A percentile compares a stretch with the other conserved stretches of the same genome.
Evolutionary conservation across 2,113 vertebrate species (phyloP).

Genomic region (Cyphomyrus plagiostoma): DNA sequence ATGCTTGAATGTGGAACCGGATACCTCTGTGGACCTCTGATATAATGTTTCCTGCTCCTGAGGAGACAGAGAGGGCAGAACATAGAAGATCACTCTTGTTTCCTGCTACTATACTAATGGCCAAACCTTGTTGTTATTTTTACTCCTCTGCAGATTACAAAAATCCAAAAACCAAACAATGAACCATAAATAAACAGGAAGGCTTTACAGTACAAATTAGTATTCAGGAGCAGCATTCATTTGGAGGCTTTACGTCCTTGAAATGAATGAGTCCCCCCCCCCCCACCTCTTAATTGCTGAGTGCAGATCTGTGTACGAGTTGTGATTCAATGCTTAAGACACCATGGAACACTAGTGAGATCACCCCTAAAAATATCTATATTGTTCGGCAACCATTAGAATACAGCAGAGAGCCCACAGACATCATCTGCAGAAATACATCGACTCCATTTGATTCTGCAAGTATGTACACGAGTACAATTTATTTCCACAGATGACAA

Average conservation of each 20-base stretch:
- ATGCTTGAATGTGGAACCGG: conserved; percentile 76
- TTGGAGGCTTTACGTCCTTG: not conserved
- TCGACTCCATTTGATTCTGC: not conserved
- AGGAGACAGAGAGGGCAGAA: not conserved
- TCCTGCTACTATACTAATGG: not conserved
- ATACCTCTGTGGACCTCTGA: conserved; percentile 68
- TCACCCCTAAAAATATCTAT: not conserved
- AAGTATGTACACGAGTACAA: not conserved
- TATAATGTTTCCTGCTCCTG: conserved; percentile 89
- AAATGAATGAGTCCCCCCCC: too few relatives aligned
- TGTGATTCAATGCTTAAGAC: not conserved
- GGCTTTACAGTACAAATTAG: not conserved
- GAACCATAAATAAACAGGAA: not conserved
- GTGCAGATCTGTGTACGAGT: not conserved
- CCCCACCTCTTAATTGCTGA: not conserved
- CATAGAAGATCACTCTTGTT: not conserved
- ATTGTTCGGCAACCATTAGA: not conserved
- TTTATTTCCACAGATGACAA: not conserved
- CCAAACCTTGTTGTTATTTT: not conserved
- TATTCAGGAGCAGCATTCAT: not conserved
- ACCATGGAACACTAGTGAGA: not conserved
- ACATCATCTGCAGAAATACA: not conserved
- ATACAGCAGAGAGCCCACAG: not conserved
- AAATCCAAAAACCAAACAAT: not conserved
- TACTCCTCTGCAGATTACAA: not conserved